These are phyloP conservation scores for Hippoglossus stenolepis DNA, from an alignment of 2,113 vertebrate species.

Conservation along the genomic window DNA sequence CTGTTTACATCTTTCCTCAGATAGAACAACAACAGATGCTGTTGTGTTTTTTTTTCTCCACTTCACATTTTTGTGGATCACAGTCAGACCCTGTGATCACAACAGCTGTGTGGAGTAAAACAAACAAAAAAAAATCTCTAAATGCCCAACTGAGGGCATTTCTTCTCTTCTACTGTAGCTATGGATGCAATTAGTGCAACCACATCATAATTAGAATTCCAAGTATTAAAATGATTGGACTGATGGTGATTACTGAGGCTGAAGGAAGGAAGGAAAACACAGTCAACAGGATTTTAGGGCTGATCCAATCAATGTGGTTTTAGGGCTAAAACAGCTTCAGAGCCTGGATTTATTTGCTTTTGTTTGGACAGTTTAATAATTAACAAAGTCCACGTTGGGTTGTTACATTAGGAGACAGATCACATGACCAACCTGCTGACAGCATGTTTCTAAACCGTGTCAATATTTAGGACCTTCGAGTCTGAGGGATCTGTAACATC, in stretches of 20 bases:
- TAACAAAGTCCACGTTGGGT: slow-evolving; percentile 29
- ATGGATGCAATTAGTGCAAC: neutral
- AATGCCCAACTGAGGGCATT: neutral
- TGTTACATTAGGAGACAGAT: slow-evolving; percentile 35
- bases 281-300: no score
- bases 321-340: neutral
- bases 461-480: slow-evolving; percentile 39
- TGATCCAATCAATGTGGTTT: neutral
- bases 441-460: neutral
- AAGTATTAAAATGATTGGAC: neutral
- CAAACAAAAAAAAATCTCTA: neutral
- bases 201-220: neutral
- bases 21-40: slow-evolving; percentile 2
- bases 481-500: neutral
- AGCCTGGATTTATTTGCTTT: neutral
- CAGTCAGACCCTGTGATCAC: neutral
- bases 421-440: slow-evolving; percentile 19
- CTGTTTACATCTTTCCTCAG: slow-evolving; percentile 9
- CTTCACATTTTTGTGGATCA: slow-evolving; percentile 15
- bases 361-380: slow-evolving; percentile 60
- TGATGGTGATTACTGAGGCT: neutral
- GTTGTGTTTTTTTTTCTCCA: slow-evolving; percentile 3
- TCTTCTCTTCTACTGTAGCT: neutral
- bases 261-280: neutral
- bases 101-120: neutral